These are phyloP conservation scores for Bombylius discolor DNA, from an alignment of 2,888 invertebrate genomes.

Conservation along the genomic window DNA sequence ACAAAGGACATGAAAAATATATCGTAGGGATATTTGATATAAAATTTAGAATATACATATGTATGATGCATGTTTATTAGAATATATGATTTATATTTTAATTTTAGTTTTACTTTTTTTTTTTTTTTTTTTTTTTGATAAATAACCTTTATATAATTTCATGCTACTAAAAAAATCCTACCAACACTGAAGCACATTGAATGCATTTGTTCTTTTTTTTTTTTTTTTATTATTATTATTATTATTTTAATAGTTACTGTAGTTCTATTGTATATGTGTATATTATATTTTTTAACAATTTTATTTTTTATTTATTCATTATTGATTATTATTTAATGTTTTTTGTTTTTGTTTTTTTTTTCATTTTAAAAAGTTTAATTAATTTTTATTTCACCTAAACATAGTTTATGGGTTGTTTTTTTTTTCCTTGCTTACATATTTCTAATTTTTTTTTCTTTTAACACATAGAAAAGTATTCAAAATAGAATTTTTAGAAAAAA, in stretches of 20 bases:
- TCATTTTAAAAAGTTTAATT: neutral
- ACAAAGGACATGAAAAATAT: too few species aligned
- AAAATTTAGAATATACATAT: too few species aligned
- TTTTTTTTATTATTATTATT: neutral
- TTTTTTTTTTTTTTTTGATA: neutral
- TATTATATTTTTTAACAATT: neutral
- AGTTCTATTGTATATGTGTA: neutral
- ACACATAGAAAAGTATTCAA: conserved; percentile 13
- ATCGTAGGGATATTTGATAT: too few species aligned
- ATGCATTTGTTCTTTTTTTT: conserved; percentile 4
- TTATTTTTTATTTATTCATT: neutral
- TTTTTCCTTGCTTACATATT: neutral
- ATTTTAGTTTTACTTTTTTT: neutral
- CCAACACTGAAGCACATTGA: conserved; percentile 14
- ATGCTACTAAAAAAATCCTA: neutral
- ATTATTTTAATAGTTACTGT: neutral
- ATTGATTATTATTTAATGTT: neutral
- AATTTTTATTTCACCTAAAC: neutral
- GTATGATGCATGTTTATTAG: too few species aligned
- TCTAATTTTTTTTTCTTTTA: neutral
- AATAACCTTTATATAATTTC: too few species aligned
- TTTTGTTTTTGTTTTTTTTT: neutral
- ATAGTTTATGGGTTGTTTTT: neutral
- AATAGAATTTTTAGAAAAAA: conserved; percentile 15
- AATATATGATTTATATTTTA: neutral